Evolutionary conservation across 2,888 invertebrate species (phyloP), one percentile per base, ranked within the genome.

Genomic region (Mayetiola destructor): DNA sequence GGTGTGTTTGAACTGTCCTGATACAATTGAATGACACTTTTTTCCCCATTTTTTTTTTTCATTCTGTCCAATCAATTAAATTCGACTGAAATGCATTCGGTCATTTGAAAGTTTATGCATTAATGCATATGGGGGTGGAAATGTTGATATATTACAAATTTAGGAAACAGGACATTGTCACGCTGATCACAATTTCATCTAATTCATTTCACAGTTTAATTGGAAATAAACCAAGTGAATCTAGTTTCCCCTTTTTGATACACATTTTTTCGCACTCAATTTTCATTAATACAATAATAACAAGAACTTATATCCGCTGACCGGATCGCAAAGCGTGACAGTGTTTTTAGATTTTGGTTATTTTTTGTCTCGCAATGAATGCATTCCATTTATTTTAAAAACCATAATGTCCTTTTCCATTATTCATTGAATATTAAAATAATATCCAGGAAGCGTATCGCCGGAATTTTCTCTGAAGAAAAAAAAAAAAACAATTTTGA

Each of bases 261-360:
- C 23, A n/a, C n/a, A 5, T 48, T 48, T 48, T 48, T 48, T 48
- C 48, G 48, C 48, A 48, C 48, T 48, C 27, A 48, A 48, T n/a
- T n/a, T n/a, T n/a, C n/a, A n/a, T n/a, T n/a, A n/a, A n/a, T n/a
- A n/a, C n/a, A n/a, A n/a, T n/a, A n/a, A n/a, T n/a, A 48, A n/a
- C 48, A 16, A 27, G 48, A 23, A 48, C 9, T 48, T 16, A 48
- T 27, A 27, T 48, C 48, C 48, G 48, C 27, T 27, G n/a, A 14
- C 16, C 6, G 20, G 9, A 42, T 42, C 2, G 14, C 27, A 16
- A 48, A 48, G 27, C 48, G n/a, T 48, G 9, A 48, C 48, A 48
- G 27, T 3, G n/a, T 27, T 27, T 48, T 27, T 27, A n/a, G 48
- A 23, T 48, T n/a, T 16, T 48, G 27, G n/a, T n/a, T n/a, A n/a